Base-by-base conservation (phyloP, 2,888 invertebrate genomes). In the Gortyna flavago region DNA sequence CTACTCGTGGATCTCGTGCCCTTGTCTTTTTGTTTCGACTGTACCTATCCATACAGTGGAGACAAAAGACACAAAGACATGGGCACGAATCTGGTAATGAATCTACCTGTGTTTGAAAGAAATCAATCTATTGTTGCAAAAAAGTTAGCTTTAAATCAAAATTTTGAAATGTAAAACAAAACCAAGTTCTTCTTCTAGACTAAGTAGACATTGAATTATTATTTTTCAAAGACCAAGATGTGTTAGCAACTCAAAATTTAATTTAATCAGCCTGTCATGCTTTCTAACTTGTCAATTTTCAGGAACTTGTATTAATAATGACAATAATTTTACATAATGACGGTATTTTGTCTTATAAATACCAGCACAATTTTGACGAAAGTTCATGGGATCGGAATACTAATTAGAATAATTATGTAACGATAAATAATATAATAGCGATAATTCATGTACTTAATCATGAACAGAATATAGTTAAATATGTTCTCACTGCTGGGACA, bases 221-320 rank as follows among this genome's bases (percentile, higher is more conserved):
- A 82, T 59, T 82, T 83, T 70, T 64, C 29, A 77, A 72, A 78
- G 54, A 66, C 68, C 66, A 38, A 78, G 65, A 66, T 72, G 25
- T 73, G 29, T 68, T 48, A 25, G 65, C 11, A 77, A 82, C 57
- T 77, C 32, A 5, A 65, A 72, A 72, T 73, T 77, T 5, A 83
- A 83, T 78, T 70, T 70, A 83, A 82, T 73, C 65, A 70, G 41
- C 0, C 54, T 48, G 38, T 13, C 64, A 21, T 35, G 44, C 13
- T 82, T 69, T 48, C 2, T 38, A 54, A 77, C 54, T 83, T 70
- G 25, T 35, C 0, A 32, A 69, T 59, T 44, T 82, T 62, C n/a
- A 48, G 18, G 13, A 66, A 54, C 44, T 68, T 38, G 0, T 61
- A 54, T 7, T 59, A 71, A 41, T 59, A 41, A 68, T 62, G 11